phyloP scores from a whole-genome alignment of 1,140 invertebrate species.

The Hyposmocoma kahamanoa region DNA sequence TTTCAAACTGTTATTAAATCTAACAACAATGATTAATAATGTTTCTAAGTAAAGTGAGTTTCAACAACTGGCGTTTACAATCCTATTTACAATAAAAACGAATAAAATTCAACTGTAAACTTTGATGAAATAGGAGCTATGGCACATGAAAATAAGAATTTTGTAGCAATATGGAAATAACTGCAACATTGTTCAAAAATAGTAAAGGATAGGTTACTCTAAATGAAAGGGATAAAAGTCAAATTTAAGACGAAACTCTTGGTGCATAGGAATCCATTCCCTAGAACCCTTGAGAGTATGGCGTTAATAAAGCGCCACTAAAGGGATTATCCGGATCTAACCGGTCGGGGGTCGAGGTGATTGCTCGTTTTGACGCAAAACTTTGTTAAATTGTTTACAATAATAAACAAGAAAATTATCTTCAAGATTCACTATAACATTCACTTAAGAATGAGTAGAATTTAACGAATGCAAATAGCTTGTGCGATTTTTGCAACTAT shows the following conservation, averaged over 20 bases:
- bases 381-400: too few species aligned
- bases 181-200: not conserved
- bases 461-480: too few species aligned
- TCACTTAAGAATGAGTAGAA: too few species aligned
- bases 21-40: conserved; percentile 47
- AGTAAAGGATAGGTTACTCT: too few species aligned
- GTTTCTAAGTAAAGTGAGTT: conserved; percentile 23
- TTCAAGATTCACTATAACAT: too few species aligned
- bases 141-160: not conserved
- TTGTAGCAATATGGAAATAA: not conserved
- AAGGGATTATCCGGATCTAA: conserved; percentile 11
- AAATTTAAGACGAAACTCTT: too few species aligned
- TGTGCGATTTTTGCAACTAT: too few species aligned
- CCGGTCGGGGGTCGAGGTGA: too few species aligned
- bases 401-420: too few species aligned
- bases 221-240: conserved; percentile 5
- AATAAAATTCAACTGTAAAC: not conserved
- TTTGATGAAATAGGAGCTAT: too few species aligned
- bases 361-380: too few species aligned
- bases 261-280: conserved; percentile 25
- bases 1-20: conserved; percentile 55
- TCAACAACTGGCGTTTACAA: conserved; percentile 21
- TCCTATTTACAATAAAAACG: not conserved
- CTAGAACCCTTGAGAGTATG: conserved; percentile 32
- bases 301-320: conserved; percentile 23